Evolutionary conservation across 2,888 invertebrate species (phyloP), one percentile per base, ranked within the genome.

Genomic region (Halictus ligatus): DNA sequence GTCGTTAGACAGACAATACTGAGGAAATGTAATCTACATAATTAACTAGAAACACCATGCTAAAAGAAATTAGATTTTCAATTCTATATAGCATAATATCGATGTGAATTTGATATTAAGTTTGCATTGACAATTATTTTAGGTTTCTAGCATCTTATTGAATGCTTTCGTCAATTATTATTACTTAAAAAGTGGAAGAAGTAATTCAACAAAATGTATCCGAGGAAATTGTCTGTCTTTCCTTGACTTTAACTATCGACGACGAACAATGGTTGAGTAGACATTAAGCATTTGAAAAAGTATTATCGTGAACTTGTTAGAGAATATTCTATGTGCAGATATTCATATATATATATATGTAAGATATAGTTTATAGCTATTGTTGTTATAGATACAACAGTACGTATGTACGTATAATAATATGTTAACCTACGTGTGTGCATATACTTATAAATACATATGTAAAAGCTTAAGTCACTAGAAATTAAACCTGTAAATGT

Each of bases 361-460:
- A 88, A 64, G 74, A 89, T 82, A 89, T 91, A 90, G 85, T 86
- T 85, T 89, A 89, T 87, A 89, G 82, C 72, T 50, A 77, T 85
- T n/a, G 21, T 84, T 54, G 54, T 85, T 87, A 87, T 89, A 88
- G 81, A 85, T 75, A 67, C 69, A 82, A 80, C 75, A 69, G 72
- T 83, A 77, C 71, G 48, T 77, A 76, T 83, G 58, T 75, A 75
- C 35, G 69, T 78, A 86, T 71, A 75, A 69, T 71, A 48, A 80
- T 58, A 87, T 82, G 81, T 60, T 75, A 21, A n/a, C 40, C 5
- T 71, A 83, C 71, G 78, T 60, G 74, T 79, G 78, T 80, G 72
- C 74, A 80, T 79, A 79, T 84, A 78, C 48, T 60, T 84, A 89
- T 87, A 84, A 81, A 87, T 76, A 88, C 85, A 87, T 83, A 86